Conservation (phyloP, 2,888 invertebrate species). For the Rhagonycha lutea region DNA sequence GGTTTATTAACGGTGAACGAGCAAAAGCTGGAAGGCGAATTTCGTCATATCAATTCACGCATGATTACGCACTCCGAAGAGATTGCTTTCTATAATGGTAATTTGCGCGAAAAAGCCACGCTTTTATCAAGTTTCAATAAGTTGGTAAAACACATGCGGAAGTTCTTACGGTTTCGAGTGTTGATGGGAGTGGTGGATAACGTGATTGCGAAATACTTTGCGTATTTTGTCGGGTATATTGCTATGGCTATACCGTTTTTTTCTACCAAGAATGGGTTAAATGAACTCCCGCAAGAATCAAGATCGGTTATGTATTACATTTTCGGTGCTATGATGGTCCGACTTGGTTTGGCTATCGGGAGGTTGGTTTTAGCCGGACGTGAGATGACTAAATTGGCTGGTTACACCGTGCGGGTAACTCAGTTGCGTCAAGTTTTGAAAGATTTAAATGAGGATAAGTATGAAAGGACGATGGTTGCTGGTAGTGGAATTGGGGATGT, state of each 20-base stretch:
- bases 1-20: slow-evolving; percentile 88
- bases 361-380: slow-evolving; percentile 92
- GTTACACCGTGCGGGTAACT: slow-evolving; percentile 91
- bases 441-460: slow-evolving; percentile 78
- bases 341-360: slow-evolving; percentile 96
- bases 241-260: slow-evolving; percentile 95
- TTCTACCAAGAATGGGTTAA: slow-evolving; percentile 69
- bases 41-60: slow-evolving; percentile 92
- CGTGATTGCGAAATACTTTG: slow-evolving; percentile 93
- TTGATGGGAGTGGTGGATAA: slow-evolving; percentile 95
- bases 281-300: slow-evolving; percentile 70
- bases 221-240: slow-evolving; percentile 94
- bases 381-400: slow-evolving; percentile 91
- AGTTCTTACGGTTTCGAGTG: slow-evolving; percentile 86
- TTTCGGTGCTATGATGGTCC: slow-evolving; percentile 93
- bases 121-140: slow-evolving; percentile 87
- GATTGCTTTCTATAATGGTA: slow-evolving; percentile 82
- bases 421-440: slow-evolving; percentile 83
- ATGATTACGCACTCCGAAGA: slow-evolving; percentile 98
- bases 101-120: slow-evolving; percentile 84
- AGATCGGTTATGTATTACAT: slow-evolving; percentile 90
- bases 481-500: slow-evolving; percentile 57
- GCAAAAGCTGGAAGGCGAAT: slow-evolving; percentile 98
- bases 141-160: slow-evolving; percentile 81
- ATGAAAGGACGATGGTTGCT: slow-evolving; percentile 69